Base-by-base conservation (phyloP, 2,797 vertebrate species). In the Labeo calbasu region DNA sequence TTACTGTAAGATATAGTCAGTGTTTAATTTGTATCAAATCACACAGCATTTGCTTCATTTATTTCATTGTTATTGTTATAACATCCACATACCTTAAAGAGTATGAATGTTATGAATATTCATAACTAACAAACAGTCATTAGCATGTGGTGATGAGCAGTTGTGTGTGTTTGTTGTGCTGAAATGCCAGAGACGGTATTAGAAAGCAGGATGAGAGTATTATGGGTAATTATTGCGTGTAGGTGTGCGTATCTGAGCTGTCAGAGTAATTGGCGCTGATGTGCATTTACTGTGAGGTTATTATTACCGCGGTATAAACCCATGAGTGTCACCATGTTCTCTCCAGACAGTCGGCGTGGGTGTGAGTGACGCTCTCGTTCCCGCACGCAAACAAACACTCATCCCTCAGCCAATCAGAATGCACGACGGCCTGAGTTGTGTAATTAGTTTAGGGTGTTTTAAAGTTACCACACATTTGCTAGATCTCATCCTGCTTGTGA, bases 301-400 rank as follows among this genome's bases (percentile, higher is more conserved):
- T 66, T 66, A 51, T 65, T 14, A 48, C 72, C 32, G 12, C 11
- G 40, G 61, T 53, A 77, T n/a, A 65, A 79, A 63, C 36, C 81
- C 61, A 66, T 21, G 10, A 65, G 43, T 48, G 66, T 50, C 81
- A 51, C 59, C 12, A 25, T 81, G 59, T 53, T 72, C n/a, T 73
- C 63, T 72, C 59, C 25, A 80, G 77, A 69, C 63, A 80, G 69
- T 48, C 63, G 70, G 40, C 2, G 71, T 84, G 69, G 19, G 63
- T 48, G 77, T 53, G 65, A 86, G 15, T 80, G 85, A 69, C 63
- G 46, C 36, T 51, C 48, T 50, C 9, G 3, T 46, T 23, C 61
- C 53, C 48, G 0, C 40, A 50, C 9, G 21, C 23, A 80, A 19
- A 55, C 78, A 23, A 15, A 40, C 51, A n/a, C 51, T 17, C 5